These are phyloP conservation scores for Sicus ferrugineus DNA, from an alignment of 2,888 invertebrate species.

Conservation along the genomic window DNA sequence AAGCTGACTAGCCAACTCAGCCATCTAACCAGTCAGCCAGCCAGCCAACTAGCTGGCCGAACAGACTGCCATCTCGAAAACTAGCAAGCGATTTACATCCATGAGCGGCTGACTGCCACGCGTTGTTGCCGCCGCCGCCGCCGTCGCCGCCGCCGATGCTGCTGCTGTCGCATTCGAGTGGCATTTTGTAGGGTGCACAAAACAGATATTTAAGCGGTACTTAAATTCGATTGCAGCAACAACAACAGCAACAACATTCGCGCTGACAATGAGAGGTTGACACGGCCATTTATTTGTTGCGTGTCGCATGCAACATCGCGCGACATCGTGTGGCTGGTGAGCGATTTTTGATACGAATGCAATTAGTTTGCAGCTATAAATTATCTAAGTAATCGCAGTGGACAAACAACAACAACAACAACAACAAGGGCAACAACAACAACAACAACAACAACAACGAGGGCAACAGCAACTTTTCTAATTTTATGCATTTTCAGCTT, in stretches of 20 bases:
- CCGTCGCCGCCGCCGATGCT: not conserved
- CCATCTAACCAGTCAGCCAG: not conserved
- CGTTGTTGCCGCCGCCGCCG: not conserved
- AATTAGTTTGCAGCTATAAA: slow-evolving; percentile 13
- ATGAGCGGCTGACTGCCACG: too few relatives aligned
- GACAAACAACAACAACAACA: not conserved
- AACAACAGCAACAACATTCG: not conserved
- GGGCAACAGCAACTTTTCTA: too few relatives aligned
- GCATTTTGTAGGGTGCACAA: not conserved
- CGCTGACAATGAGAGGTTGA: not conserved
- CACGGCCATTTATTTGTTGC: not conserved
- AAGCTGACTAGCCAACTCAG: not conserved
- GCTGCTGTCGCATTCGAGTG: not conserved
- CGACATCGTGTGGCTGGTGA: too few relatives aligned
- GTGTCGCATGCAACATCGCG: not conserved
- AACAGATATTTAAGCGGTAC: slow-evolving; percentile 8
- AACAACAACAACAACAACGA: too few relatives aligned
- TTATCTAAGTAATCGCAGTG: not conserved
- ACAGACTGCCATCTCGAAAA: too few relatives aligned
- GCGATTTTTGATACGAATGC: slow-evolving; percentile 1
- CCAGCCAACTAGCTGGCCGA: too few relatives aligned
- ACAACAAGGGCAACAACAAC: not conserved
- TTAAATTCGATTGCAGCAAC: not conserved
- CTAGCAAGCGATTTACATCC: too few relatives aligned
- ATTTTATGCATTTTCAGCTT: too few relatives aligned